Base-by-base conservation (phyloP, 2,797 vertebrate species). In the Margarornis squamiger region DNA sequence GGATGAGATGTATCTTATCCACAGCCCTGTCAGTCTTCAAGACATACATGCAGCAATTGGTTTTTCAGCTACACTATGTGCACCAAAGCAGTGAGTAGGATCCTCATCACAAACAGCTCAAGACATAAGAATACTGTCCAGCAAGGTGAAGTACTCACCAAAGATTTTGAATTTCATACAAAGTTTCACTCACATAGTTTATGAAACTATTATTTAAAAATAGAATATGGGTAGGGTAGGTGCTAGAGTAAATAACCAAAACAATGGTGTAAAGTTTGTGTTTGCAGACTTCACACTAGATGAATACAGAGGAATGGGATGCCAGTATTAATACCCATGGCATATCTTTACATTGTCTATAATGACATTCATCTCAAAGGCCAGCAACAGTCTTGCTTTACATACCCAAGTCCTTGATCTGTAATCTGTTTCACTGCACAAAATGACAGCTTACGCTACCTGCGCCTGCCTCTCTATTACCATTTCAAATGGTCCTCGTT, bases 11-110 rank as follows among this genome's bases (percentile, higher is more conserved):
- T 20, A 24, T 26, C 54, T 36, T 32, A 61, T 34, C 12, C 26
- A 29, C 17, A 36, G 49, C 17, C 36, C 20, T 30, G 3, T 29
- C 14, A 6, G 29, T 23, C 54, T 52, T 57, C 54, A 45, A 55
- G 26, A 14, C 15, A 30, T 3, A 16, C 6, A 14, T 0, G 0
- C 24, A 39, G 20, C 16, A 36, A 30, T 77, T 51, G 10, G 5
- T 34, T 57, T 91, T 49, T 57, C 43, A 79, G 46, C 21, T 30
- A 46, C 10, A 10, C 7, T 65, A 2, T 13, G 38, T 12, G 12
- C n/a, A 67, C 20, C 21, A 66, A 65, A 82, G 52, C 20, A 48
- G 26, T 4, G 30, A 57, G 38, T 41, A n/a, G 19, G 10, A 57
- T 51, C 27, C 45, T 66, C 46, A 72, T 18, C 30, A 36, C 32